Evolutionary conservation across 1,140 invertebrate species (phyloP).

Genomic region (Neodiprion fabricii): DNA sequence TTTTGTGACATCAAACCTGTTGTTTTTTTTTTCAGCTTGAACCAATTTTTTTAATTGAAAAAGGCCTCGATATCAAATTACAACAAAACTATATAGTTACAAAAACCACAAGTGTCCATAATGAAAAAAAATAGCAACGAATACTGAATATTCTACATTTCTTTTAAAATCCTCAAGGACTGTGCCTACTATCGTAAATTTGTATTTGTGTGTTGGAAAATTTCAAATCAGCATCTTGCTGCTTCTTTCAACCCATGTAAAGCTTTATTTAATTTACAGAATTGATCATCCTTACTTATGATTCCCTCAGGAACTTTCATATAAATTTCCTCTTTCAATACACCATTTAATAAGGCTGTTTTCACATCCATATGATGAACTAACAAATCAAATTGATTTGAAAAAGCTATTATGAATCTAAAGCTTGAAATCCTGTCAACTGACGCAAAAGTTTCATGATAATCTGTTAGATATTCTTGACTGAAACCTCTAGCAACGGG

Average conservation of each 20-base stretch:
- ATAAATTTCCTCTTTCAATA: constrained; percentile 44
- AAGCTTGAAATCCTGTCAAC: constrained; percentile 30
- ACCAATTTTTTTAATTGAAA: too few species aligned
- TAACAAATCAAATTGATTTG: constrained; percentile 54
- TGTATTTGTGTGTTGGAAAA: too few species aligned
- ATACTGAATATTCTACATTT: too few species aligned
- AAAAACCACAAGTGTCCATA: too few species aligned
- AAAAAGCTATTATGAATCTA: constrained; percentile 50
- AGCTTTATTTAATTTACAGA: constrained; percentile 37
- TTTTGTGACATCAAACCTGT: too few species aligned
- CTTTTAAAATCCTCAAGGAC: too few species aligned
- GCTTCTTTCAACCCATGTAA: constrained; percentile 42
- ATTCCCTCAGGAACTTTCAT: constrained; percentile 41
- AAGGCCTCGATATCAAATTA: too few species aligned
- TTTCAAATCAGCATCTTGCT: too few species aligned
- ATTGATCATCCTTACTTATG: constrained; percentile 16
- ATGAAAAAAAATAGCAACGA: too few species aligned
- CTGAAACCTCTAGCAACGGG: constrained; percentile 54
- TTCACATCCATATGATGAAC: constrained; percentile 48
- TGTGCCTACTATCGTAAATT: too few species aligned
- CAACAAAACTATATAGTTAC: too few species aligned
- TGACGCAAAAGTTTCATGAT: constrained; percentile 39
- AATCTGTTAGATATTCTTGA: constrained; percentile 50
- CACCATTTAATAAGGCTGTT: constrained; percentile 48
- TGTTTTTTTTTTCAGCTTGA: too few species aligned